Conservation (phyloP, 1,140 invertebrate genomes). For the Myzus persicae region DNA sequence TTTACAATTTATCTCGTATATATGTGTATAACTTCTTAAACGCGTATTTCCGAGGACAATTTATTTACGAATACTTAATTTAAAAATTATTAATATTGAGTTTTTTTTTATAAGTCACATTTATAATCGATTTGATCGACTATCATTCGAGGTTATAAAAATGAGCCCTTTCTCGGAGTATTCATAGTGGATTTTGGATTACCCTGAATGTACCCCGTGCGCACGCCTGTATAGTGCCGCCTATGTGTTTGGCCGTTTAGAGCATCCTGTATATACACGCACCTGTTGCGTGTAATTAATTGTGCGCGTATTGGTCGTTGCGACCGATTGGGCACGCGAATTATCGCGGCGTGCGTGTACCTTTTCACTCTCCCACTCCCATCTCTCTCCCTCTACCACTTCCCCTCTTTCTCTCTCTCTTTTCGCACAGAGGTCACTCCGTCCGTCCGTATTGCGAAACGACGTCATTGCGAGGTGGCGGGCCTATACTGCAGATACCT, state of each 20-base stretch:
- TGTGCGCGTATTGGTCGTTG: background rate
- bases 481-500: background rate
- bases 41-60: background rate
- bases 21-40: background rate
- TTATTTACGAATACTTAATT: background rate
- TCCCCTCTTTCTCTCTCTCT: background rate
- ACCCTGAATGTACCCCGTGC: background rate
- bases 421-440: background rate
- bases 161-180: background rate
- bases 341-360: background rate
- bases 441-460: background rate
- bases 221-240: no score
- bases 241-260: background rate
- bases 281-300: background rate
- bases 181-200: background rate
- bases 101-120: background rate
- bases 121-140: no score
- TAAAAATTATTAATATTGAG: background rate
- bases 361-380: background rate
- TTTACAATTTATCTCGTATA: no score
- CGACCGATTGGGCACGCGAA: background rate
- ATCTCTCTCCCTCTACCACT: no score
- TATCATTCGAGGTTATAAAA: no score
- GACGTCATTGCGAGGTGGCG: background rate
- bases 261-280: background rate